Base-by-base conservation (phyloP, 92 coral and sea anemone genomes). In the Epizoanthus fatuus region DNA sequence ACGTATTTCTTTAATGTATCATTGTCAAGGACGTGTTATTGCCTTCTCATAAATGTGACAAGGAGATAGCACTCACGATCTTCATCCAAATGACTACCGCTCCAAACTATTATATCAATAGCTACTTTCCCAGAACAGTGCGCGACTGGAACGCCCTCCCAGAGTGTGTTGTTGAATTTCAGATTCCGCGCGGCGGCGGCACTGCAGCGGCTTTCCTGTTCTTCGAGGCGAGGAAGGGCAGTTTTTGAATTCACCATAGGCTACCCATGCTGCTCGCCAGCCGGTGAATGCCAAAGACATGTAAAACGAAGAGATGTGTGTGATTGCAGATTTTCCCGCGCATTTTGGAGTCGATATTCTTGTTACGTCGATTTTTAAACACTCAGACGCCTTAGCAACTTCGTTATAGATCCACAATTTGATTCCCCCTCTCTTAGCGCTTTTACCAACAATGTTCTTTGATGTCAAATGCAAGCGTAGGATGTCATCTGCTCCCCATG, bases 321-420 rank as follows among this genome's bases (percentile, higher is more conserved):
- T 17, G 16, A 1, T 2, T 3, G 9, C 29, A 22, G 25, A 22
- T 22, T 0, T 22, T 22, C 25, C 25, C 0, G 25, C 25, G 25
- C 25, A 22, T 22, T 40, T 55, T 38, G 73, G 53, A 39, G 0
- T n/a, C 9, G 59, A 72, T 3, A 7, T 6, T 47, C 3, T 72
- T 2, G 39, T 72, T 51, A 25, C 60, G 7, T 72, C 59, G 4
- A 45, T 59, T n/a, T 0, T 51, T 29, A 72, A 25, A 12, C 77
- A 72, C n/a, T 49, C 12, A 4, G 62, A 69, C 38, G 63, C 86
- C 45, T 42, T 40, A 3, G 63, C 12, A 11, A 11, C 15, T 57
- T 72, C 74, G 12, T 78, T 90, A 83, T 86, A 92, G 25, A 92
- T 19, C 95, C 95, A 92, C 32, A 92, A 45, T 74, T 92, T 92